These are phyloP conservation scores for Pogonocichla stellata DNA, from an alignment of 2,113 vertebrate genomes.

Conservation along the genomic window DNA sequence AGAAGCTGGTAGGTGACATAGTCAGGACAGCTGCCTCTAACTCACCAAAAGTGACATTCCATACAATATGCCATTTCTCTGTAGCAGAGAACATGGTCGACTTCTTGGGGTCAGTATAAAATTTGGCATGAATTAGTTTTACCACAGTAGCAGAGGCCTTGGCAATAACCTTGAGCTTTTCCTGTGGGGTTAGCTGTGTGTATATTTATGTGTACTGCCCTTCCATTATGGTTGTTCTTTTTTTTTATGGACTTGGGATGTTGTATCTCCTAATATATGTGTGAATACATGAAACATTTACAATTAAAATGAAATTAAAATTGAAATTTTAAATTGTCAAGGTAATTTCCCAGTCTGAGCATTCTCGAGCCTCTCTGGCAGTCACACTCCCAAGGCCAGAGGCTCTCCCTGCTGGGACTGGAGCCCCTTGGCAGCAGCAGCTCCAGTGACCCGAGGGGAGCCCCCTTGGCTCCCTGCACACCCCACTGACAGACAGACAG, in stretches of 20 bases:
- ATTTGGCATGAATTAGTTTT: background rate
- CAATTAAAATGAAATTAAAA: background rate
- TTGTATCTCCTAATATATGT: background rate
- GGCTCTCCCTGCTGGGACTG: background rate
- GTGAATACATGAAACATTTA: background rate
- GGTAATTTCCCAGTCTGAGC: background rate
- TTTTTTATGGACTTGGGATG: background rate
- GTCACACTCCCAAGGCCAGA: background rate
- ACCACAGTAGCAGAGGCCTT: background rate
- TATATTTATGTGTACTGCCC: background rate
- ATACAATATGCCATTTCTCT: background rate
- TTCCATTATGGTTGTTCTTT: background rate
- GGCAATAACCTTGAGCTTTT: background rate
- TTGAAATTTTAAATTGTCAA: background rate
- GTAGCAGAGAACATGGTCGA: background rate
- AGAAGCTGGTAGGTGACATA: background rate
- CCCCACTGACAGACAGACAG: background rate
- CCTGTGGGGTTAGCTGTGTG: background rate
- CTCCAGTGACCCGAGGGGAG: background rate
- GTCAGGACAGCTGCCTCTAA: background rate
- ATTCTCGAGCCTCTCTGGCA: background rate
- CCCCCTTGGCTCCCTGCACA: background rate
- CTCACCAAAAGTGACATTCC: background rate
- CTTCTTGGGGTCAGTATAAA: background rate
- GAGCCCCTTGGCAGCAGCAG: background rate